Base-by-base conservation (phyloP, 2,797 vertebrate genomes). In the Galaxias olidus region DNA sequence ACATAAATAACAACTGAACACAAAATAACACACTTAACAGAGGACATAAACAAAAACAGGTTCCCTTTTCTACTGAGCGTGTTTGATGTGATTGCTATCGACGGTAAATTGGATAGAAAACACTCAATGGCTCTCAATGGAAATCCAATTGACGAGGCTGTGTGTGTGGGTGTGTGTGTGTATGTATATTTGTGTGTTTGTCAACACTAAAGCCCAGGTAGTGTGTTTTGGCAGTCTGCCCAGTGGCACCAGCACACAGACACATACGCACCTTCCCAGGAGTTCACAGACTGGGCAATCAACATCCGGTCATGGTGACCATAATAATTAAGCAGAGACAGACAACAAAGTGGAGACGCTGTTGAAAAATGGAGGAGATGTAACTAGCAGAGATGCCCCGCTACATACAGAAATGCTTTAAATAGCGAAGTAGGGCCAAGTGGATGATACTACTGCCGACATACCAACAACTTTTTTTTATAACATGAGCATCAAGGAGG, bases 261-360 rank as follows among this genome's bases (percentile, higher is more conserved):
- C 52, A 59, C 61, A 66, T 76, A 81, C 75, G 58, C 69, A 79
- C 79, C 77, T 81, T 80, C 79, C 75, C 81, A 81, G 54, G 69
- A 69, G 73, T 70, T 76, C 60, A 72, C 74, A 66, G 77, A 73
- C 41, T 78, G 78, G 56, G 69, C 73, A 68, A 74, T 72, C 71
- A 77, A 66, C 56, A 72, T 70, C 74, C 57, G 65, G 61, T 78
- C 76, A 68, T 69, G 79, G 50, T 76, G 77, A 57, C 76, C 76
- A 69, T 80, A 76, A 84, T 80, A 80, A 80, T 74, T 74, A 82
- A 82, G 74, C 45, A 82, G 72, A 69, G 69, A 80, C 68, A 80
- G 74, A 82, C 79, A 80, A 84, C 79, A 84, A 65, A 79, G 68
- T 1, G 74, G 72, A 57, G 68, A 65, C 72, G 76, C 82, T 80